phyloP scores from a whole-genome alignment of 1,140 invertebrate genomes.

The Eciton burchellii region DNA sequence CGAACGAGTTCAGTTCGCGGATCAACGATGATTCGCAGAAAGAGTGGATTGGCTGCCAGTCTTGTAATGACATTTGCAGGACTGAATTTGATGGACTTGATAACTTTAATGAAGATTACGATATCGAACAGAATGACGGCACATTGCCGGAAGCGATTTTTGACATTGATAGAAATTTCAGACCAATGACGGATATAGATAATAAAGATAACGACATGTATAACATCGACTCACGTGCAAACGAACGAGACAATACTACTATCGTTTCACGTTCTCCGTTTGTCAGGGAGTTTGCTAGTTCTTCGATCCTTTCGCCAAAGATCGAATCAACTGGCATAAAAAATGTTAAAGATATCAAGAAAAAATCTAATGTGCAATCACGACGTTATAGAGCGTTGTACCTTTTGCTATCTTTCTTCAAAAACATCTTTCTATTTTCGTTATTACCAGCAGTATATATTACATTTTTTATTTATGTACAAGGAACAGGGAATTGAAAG shows the following conservation, averaged over 20 bases:
- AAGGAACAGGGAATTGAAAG: slow-evolving; percentile 36
- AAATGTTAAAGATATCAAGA: neutral
- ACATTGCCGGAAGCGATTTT: neutral
- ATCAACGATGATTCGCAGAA: neutral
- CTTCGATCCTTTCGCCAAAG: neutral
- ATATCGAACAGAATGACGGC: slow-evolving; percentile 8
- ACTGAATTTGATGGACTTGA: neutral
- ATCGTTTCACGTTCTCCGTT: neutral
- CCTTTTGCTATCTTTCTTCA: slow-evolving; percentile 37
- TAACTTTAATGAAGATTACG: slow-evolving; percentile 32
- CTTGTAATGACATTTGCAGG: slow-evolving; percentile 7
- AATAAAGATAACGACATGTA: slow-evolving; percentile 7
- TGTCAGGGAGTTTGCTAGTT: neutral
- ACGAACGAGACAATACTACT: neutral
- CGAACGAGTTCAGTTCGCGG: slow-evolving; percentile 24
- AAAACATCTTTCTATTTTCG: slow-evolving; percentile 64
- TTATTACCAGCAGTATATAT: slow-evolving; percentile 64
- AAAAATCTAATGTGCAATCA: neutral
- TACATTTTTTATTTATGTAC: slow-evolving; percentile 60
- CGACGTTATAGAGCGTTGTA: neutral
- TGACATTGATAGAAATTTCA: slow-evolving; percentile 47
- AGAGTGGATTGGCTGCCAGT: neutral
- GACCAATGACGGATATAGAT: neutral
- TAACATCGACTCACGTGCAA: neutral
- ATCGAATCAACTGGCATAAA: neutral